These are phyloP conservation scores for Dryobota labecula DNA, from an alignment of 2,888 invertebrate species.

Conservation along the genomic window DNA sequence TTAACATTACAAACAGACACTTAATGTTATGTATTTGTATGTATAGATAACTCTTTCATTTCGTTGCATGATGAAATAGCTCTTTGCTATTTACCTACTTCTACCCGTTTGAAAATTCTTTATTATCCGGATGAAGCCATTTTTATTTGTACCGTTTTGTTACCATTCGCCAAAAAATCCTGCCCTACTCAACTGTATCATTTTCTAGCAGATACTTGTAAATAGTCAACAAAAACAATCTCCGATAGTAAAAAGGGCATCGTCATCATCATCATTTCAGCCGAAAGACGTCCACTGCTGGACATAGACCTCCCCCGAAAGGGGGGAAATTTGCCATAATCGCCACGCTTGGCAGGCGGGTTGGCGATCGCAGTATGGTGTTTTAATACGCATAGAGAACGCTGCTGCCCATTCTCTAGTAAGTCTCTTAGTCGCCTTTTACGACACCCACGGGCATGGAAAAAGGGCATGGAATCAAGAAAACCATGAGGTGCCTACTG, in stretches of 20 bases:
- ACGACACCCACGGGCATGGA: too few relatives aligned
- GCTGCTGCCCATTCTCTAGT: too few relatives aligned
- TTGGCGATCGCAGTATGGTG: too few relatives aligned
- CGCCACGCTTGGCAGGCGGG: too few relatives aligned
- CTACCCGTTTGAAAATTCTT: not conserved
- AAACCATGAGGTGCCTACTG: not conserved
- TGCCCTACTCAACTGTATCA: not conserved
- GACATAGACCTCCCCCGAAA: too few relatives aligned
- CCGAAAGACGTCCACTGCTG: too few relatives aligned
- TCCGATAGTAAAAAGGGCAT: not conserved
- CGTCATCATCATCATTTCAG: too few relatives aligned
- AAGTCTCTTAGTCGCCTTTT: too few relatives aligned
- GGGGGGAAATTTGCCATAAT: too few relatives aligned
- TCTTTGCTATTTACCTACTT: not conserved
- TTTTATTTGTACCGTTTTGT: not conserved
- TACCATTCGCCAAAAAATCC: not conserved
- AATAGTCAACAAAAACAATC: not conserved
- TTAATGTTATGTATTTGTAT: too few relatives aligned
- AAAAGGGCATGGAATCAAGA: not conserved
- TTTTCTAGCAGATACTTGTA: not conserved
- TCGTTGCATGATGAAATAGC: not conserved
- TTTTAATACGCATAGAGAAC: too few relatives aligned
- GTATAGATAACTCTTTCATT: not conserved
- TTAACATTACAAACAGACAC: too few relatives aligned
- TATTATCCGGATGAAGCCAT: not conserved